A percentile compares a stretch with the other conserved stretches of the same genome.
These are phyloP conservation scores for Leptura quadrifasciata DNA, from an alignment of 2,888 invertebrate genomes.

Conservation along the genomic window DNA sequence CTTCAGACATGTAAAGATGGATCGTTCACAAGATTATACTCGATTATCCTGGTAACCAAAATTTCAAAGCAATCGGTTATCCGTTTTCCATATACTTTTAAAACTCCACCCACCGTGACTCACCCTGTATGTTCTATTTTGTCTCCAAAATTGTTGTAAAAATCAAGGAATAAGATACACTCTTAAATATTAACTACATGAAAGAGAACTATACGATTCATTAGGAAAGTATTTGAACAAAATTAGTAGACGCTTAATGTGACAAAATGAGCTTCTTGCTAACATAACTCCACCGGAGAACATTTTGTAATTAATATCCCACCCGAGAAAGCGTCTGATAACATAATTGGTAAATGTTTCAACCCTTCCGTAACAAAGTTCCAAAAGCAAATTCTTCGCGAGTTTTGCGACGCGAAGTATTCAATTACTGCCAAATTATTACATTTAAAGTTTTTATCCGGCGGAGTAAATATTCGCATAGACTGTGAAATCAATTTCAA, in stretches of 20 bases:
- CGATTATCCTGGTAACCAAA: too few relatives aligned
- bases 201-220: background rate
- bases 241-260: constrained; percentile 15
- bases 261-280: constrained; percentile 22
- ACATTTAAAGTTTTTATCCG: constrained; percentile 20
- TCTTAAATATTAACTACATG: background rate
- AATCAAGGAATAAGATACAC: too few relatives aligned
- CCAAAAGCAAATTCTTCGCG: constrained; percentile 50
- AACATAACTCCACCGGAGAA: constrained; percentile 2
- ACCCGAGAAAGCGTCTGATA: constrained; percentile 52
- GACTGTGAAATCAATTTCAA: constrained; percentile 51
- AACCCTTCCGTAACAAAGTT: constrained; percentile 50
- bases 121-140: too few relatives aligned
- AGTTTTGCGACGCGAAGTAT: constrained; percentile 51
- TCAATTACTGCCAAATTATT: constrained; percentile 49
- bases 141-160: too few relatives aligned
- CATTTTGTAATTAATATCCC: constrained; percentile 48
- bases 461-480: constrained; percentile 48
- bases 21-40: too few relatives aligned
- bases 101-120: too few relatives aligned
- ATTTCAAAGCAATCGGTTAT: too few relatives aligned
- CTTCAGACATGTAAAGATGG: too few relatives aligned
- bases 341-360: constrained; percentile 54
- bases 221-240: constrained; percentile 10
- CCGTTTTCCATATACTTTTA: too few relatives aligned